Base-by-base conservation (phyloP, 2,113 vertebrate species). In the Monopterus albus region DNA sequence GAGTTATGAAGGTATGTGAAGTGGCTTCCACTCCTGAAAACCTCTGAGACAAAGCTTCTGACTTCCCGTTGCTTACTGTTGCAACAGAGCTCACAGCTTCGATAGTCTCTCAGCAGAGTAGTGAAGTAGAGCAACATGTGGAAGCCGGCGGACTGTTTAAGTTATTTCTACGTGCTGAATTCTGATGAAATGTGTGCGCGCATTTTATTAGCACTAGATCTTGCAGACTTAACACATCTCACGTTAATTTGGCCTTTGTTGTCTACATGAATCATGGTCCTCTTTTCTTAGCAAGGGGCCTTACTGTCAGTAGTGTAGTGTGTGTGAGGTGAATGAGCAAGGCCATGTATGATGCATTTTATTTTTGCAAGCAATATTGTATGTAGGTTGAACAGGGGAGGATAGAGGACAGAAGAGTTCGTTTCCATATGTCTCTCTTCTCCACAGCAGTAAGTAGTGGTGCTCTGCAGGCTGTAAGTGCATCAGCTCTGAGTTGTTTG, bases 401-500 rank as follows among this genome's bases (percentile, higher is more conserved):
- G 46, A 14, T 2, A 14, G 23, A 52, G 40, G 20, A 33, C 4
- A 3, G 38, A 17, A 31, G 7, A 28, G 39, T 20, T 10, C 3
- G 61, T 46, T 21, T 57, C n/a, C 17, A 17, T n/a, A n/a, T 25
- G 50, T 40, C 46, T 36, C 61, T 71, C 18, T 3, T 23, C 25
- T 60, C 38, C 71, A 20, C 72, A 73, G 57, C 64, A 50, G 51
- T 67, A 67, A 84, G 70, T 76, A 18, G 78, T 43, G 71, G 52
- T 47, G 64, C 35, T 60, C 38, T 40, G 17, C 45, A 66, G 17
- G 26, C 47, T 38, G 45, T 11, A 58, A 60, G 50, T 35, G 23
- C 51, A 62, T 70, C 13, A 7, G 40, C 55, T 69, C 49, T 68
- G 14, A 59, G 26, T 13, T 31, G 28, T 46, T 40, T 38, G 29